Conservation (phyloP, 2,113 vertebrate species). For the Urocynchramus pylzowi region DNA sequence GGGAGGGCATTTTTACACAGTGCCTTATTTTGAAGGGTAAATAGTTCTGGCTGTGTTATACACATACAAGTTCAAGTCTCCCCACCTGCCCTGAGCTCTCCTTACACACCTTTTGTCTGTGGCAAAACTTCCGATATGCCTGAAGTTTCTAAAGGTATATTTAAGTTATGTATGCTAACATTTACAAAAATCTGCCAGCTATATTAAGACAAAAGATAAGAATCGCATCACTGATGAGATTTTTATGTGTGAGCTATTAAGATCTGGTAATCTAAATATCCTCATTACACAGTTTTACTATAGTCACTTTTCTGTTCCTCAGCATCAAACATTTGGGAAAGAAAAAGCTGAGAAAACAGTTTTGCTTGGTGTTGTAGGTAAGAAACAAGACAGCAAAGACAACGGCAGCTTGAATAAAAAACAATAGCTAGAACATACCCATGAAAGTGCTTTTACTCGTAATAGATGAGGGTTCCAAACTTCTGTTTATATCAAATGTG, state of each 20-base stretch:
- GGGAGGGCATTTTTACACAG: not conserved
- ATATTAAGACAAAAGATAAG: not conserved
- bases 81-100: not conserved
- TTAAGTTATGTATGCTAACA: not conserved
- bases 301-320: not conserved
- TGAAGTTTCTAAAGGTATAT: not conserved
- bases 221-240: not conserved
- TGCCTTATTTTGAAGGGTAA: not conserved
- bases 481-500: slow-evolving; percentile 62
- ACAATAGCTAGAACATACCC: slow-evolving; percentile 74
- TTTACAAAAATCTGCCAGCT: not conserved
- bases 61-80: not conserved
- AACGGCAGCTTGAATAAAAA: not conserved
- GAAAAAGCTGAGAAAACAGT: not conserved
- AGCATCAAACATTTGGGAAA: not conserved
- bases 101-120: not conserved
- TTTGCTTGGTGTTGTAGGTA: not conserved
- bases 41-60: not conserved
- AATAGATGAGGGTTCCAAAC: slow-evolving; percentile 54
- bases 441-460: slow-evolving; percentile 77
- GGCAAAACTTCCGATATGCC: not conserved
- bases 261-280: not conserved
- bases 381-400: not conserved
- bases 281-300: not conserved
- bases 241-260: not conserved